Percentiles rank a stretch among this genome's conserved stretches.
phyloP scores from a whole-genome alignment of 2,888 invertebrate genomes.

The Coelopa pilipes region DNA sequence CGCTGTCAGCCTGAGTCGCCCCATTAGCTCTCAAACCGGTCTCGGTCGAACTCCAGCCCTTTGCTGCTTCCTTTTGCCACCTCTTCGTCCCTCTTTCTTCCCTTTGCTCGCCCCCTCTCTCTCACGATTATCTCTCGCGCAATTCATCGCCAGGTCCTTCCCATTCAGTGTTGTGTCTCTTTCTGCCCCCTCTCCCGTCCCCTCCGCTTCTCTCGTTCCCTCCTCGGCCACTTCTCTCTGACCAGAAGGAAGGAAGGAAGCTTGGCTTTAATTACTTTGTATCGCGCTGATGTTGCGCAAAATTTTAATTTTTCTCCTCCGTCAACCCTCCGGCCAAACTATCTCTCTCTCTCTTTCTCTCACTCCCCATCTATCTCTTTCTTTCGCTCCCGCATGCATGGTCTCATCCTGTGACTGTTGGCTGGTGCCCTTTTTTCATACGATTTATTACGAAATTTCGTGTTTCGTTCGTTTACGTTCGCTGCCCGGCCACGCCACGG shows the following conservation, averaged over 20 bases:
- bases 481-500: background rate
- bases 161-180: background rate
- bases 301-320: background rate
- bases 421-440: background rate
- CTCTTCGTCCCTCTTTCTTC: too few species aligned
- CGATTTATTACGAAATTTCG: slow-evolving; percentile 23
- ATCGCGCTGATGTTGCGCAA: slow-evolving; percentile 26
- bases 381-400: background rate
- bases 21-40: too few species aligned
- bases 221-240: background rate
- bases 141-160: background rate
- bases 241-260: background rate
- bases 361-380: too few species aligned
- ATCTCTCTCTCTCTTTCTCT: too few species aligned
- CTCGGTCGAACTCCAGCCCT: too few species aligned
- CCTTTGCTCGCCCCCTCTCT: too few species aligned
- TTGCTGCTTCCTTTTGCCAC: too few species aligned
- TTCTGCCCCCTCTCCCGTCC: background rate
- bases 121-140: background rate
- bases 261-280: slow-evolving; percentile 26
- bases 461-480: background rate
- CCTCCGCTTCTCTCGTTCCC: background rate
- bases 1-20: too few species aligned
- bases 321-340: background rate
- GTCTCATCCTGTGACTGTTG: background rate